Base-by-base conservation (phyloP, 2,888 invertebrate genomes). In the Pimpla rufipes region DNA sequence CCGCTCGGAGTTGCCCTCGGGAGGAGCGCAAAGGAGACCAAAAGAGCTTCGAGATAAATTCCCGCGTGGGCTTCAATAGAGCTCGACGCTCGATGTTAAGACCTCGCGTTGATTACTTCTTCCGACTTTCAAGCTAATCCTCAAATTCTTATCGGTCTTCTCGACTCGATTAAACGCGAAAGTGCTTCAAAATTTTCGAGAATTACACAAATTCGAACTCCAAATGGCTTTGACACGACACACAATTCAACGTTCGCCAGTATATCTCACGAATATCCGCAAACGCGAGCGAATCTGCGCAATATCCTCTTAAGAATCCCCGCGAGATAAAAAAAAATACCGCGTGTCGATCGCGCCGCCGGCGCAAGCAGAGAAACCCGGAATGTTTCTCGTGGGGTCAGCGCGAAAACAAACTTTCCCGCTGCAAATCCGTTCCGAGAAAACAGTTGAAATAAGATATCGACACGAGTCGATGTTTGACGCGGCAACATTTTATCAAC, bases 61-160 rank as follows among this genome's bases (percentile, higher is more conserved):
- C n/a, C 47, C 29, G 16, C 45, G 45, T 23, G n/a, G 47, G 23
- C 67, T n/a, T 13, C 1, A 18, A 21, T 37, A 13, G 47, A 67
- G n/a, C 23, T 11, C 10, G 29, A 50, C 18, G 16, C 35, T 50
- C 67, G 1, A 2, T 29, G 37, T 21, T 55, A 16, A 50, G 52
- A 13, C 13, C 7, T 40, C 70, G 13, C 16, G 21, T 40, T 21
- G 52, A 52, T 16, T 35, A 37, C 35, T 52, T 55, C 11, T 1
- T 50, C 50, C 13, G 50, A 68, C 35, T 52, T 52, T 16, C 35
- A 55, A 70, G 7, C 52, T 40, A 21, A 7, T 18, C 21, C 37
- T n/a, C 18, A 6, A 55, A 21, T 55, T 70, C 8, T 35, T 55
- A 18, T 62, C 10, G 18, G 8, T 37, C 35, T 59, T 16, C 35